A percentile compares a stretch with the other conserved stretches of the same genome.
phyloP scores from a whole-genome alignment of 1,140 invertebrate genomes.

The Drosophila orosa region DNA sequence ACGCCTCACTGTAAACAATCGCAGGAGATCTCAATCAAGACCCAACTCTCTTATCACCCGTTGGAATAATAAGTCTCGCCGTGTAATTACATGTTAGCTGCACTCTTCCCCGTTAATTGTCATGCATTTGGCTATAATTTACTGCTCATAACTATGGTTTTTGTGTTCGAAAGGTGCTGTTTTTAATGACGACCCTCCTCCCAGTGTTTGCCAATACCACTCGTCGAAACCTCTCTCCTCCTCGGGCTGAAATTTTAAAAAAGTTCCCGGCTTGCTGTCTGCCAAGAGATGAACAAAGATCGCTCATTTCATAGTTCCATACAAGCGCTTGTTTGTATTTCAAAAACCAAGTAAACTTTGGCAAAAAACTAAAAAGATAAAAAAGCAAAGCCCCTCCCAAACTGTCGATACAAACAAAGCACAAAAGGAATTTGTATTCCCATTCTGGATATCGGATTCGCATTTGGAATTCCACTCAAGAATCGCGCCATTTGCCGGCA shows the following conservation, averaged over 20 bases:
- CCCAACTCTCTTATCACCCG: constrained; percentile 33
- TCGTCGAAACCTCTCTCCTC: neutral
- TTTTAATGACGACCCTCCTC: constrained; percentile 32
- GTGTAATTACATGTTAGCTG: constrained; percentile 43
- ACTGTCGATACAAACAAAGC: constrained; percentile 14
- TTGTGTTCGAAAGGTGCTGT: constrained; percentile 39
- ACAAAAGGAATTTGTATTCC: constrained; percentile 28
- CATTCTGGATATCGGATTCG: constrained; percentile 35
- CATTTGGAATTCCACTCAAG: constrained; percentile 52
- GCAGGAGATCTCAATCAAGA: constrained; percentile 35
- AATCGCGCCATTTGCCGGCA: constrained; percentile 16
- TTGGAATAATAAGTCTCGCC: constrained; percentile 5
- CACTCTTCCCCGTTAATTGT: constrained; percentile 37
- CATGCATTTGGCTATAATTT: constrained; percentile 43
- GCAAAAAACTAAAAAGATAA: constrained; percentile 2
- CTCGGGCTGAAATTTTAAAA: neutral
- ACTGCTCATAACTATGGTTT: constrained; percentile 49
- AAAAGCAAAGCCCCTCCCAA: neutral
- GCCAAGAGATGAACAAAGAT: constrained; percentile 31
- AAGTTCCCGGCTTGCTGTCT: constrained; percentile 15
- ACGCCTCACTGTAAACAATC: constrained; percentile 27
- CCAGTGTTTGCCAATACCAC: constrained; percentile 30
- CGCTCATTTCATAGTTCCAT: constrained; percentile 22
- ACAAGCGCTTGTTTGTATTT: constrained; percentile 27
- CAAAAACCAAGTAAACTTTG: constrained; percentile 36